Evolutionary conservation across 2,888 invertebrate species (phyloP), one percentile per base, ranked within the genome.

Genomic region (Chelonus formosanus): DNA sequence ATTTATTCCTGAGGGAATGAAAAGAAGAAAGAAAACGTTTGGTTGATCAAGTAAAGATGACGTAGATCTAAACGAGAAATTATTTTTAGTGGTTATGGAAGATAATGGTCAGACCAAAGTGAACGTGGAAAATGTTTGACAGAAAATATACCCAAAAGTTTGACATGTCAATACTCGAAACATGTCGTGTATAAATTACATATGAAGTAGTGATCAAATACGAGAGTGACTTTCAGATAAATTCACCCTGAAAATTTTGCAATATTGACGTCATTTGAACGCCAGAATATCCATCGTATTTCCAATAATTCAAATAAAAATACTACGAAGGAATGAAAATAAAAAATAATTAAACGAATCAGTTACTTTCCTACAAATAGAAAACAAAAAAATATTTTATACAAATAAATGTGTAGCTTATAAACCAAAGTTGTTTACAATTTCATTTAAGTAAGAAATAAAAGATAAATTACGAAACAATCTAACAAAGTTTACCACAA

Each of bases 121-220:
- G 75, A 79, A 78, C 75, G 78, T 73, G 76, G 70, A 72, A 77
- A 78, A 78, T 74, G 77, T 78, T 76, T 76, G 80, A 77, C 76
- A 76, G 73, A 75, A 74, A 68, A 77, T 76, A 76, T 75, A 57
- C 71, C 72, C 72, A 66, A 79, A 78, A 74, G 79, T 80, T 78
- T 78, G 76, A 80, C 78, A 74, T 74, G 62, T 64, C 65, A 65
- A 53, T 20, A 57, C 54, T 71, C 70, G 69, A 71, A 67, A 66
- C 67, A 65, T 71, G 73, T 67, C 69, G 68, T 67, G 74, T 72
- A 77, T 80, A 78, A 80, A 80, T 80, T 79, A 78, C 74, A 73
- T 75, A 80, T 79, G 78, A 76, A 74, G 61, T 65, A 53, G 56
- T 61, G 64, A 57, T 57, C 57, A 57, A 58, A 64, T 53, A 53